phyloP scores from a whole-genome alignment of 1,140 invertebrate species.

The Drosophila repleta region DNA sequence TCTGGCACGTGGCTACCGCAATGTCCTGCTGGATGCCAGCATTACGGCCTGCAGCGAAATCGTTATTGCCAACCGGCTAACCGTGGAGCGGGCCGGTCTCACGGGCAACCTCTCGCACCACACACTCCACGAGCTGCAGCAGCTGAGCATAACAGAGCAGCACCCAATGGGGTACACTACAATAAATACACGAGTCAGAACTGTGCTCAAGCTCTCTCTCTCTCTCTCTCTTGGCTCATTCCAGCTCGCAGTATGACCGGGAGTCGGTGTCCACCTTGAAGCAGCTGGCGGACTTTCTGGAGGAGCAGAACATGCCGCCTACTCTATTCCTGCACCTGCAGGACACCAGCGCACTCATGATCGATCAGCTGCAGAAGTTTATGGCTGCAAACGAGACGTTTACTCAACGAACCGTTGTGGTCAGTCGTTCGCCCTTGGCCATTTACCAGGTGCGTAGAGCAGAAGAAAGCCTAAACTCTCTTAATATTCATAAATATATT shows the following conservation, averaged over 20 bases:
- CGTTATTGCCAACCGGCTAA: conserved; percentile 72
- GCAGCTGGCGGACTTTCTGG: conserved; percentile 67
- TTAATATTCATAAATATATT: not conserved
- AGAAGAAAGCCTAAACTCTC: not conserved
- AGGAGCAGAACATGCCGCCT: conserved; percentile 49
- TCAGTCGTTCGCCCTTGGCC: conserved; percentile 74
- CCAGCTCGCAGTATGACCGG: conserved; percentile 70
- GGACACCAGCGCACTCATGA: conserved; percentile 71
- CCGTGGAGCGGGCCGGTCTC: conserved; percentile 61
- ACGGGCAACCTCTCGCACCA: conserved; percentile 47
- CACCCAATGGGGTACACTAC: conserved; percentile 78
- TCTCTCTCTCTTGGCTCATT: not conserved
- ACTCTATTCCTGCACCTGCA: conserved; percentile 72
- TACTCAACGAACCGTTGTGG: conserved; percentile 68
- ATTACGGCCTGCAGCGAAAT: conserved; percentile 79
- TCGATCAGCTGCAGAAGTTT: conserved; percentile 69
- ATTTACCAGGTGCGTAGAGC: conserved; percentile 72
- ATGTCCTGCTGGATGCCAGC: conserved; percentile 75
- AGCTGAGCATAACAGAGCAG: conserved; percentile 73
- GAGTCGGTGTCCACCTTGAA: conserved; percentile 70
- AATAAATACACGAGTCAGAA: not conserved
- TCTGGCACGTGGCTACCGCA: conserved; percentile 75
- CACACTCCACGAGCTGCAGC: conserved; percentile 67
- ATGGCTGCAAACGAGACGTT: conserved; percentile 67
- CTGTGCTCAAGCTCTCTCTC: not conserved